Evolutionary conservation across 2,888 invertebrate species (phyloP).

Genomic region (Leptogaster cylindrica): DNA sequence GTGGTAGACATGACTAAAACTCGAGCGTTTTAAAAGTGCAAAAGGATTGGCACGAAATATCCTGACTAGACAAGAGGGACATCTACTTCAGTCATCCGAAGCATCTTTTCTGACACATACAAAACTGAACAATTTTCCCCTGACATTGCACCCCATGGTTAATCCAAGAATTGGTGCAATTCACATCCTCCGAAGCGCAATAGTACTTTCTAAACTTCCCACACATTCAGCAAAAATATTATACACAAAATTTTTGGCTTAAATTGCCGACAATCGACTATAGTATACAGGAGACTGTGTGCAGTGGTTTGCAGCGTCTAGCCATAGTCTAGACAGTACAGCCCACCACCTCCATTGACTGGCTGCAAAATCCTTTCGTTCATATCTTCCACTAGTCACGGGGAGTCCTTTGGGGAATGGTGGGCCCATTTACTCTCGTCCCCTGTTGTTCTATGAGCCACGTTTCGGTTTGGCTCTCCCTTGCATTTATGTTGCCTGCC

Average conservation of each 20-base stretch:
- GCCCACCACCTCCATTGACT: constrained; percentile 45
- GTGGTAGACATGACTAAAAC: background rate
- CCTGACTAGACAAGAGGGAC: background rate
- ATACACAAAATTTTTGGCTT: constrained; percentile 35
- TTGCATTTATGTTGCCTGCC: too few species aligned
- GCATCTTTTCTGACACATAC: background rate
- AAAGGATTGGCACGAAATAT: background rate
- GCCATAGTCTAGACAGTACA: constrained; percentile 52
- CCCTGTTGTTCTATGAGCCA: too few species aligned
- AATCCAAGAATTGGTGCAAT: constrained; percentile 23
- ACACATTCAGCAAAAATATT: constrained; percentile 17
- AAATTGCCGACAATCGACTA: constrained; percentile 50
- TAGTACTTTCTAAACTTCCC: constrained; percentile 12
- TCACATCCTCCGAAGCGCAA: constrained; percentile 10
- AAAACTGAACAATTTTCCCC: background rate
- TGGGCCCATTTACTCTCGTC: too few species aligned
- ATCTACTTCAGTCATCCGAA: constrained; percentile 10
- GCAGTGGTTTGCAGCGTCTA: constrained; percentile 52
- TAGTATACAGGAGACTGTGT: constrained; percentile 48
- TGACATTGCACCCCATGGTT: background rate
- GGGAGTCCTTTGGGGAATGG: too few species aligned
- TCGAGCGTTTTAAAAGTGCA: constrained; percentile 3
- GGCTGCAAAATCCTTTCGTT: constrained; percentile 26
- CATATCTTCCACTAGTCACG: constrained; percentile 23
- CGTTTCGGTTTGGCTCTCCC: constrained; percentile 20